phyloP scores from a whole-genome alignment of 53 echinoderm and acorn worm genomes.

The Patiria pectinifera region DNA sequence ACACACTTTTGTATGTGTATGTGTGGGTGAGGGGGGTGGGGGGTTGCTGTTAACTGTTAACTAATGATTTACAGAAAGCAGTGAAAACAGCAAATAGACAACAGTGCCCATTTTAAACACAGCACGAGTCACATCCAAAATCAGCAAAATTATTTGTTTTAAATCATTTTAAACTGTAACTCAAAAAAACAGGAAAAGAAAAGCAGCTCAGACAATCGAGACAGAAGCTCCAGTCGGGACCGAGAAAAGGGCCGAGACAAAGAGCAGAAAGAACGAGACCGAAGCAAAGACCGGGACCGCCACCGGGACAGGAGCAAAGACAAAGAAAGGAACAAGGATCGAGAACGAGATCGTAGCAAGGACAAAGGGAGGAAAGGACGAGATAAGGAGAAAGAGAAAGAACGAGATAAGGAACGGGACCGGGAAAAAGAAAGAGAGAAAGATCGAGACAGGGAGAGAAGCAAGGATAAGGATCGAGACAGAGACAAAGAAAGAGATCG shows the following conservation, averaged over 20 bases:
- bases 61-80: no score
- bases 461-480: slow-evolving; percentile 68
- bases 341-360: slow-evolving; percentile 61
- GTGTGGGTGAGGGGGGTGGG: no score
- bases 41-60: no score
- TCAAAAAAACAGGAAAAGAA: slow-evolving; percentile 67
- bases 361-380: slow-evolving; percentile 71
- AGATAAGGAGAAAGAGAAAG: slow-evolving; percentile 53
- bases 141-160: no score
- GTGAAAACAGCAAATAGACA: no score
- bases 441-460: slow-evolving; percentile 54
- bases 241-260: slow-evolving; percentile 65
- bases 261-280: slow-evolving; percentile 54
- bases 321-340: slow-evolving; percentile 56
- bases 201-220: slow-evolving; percentile 90
- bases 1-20: no score
- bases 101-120: neutral
- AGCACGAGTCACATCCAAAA: neutral
- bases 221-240: slow-evolving; percentile 76
- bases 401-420: slow-evolving; percentile 60
- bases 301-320: slow-evolving; percentile 53
- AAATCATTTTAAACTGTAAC: no score
- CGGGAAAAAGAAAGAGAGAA: slow-evolving; percentile 47
- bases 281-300: slow-evolving; percentile 49
- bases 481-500: slow-evolving; percentile 65